Evolutionary conservation across 2,888 invertebrate genomes (phyloP), one percentile per base, ranked within the genome.

Genomic region (Orthonychiurus folsomi): DNA sequence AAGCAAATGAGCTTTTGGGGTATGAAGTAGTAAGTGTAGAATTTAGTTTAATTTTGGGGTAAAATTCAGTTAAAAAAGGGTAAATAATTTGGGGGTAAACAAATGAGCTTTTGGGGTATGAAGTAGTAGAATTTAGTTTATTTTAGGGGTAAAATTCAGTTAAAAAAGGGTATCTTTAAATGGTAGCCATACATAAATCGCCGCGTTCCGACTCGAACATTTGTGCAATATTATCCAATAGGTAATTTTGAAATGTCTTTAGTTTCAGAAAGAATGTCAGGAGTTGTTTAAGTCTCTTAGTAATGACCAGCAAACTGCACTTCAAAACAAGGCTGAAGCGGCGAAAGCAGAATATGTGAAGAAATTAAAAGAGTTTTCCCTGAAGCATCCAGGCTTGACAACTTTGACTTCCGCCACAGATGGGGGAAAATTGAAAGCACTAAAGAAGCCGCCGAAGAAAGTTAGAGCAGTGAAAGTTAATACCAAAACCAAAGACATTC

Each of bases 201-300:
- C n/a, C n/a, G n/a, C n/a, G n/a, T n/a, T n/a, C n/a, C n/a, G n/a
- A n/a, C n/a, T n/a, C n/a, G n/a, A n/a, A n/a, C n/a, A n/a, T n/a
- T 37, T 37, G 5, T 37, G 37, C 37, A 37, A n/a, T n/a, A n/a
- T n/a, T n/a, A n/a, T 27, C 2, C 37, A n/a, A 28, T 5, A 28
- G 37, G 20, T 18, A 18, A 28, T 48, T 59, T 48, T 48, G 20
- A 50, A 26, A 12, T 24, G 20, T 27, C 59, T 61, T 50, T 48
- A 70, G 69, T 67, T 68, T 59, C 66, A 70, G 23, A 58, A 23
- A 2, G 26, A 61, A 53, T 60, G 59, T 24, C 26, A 62, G 3
- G 48, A 57, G 12, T 21, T 50, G 23, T 70, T 60, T 58, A 15
- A 55, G 0, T 21, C 24, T 18, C 20, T 69, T n/a, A n/a, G 25